A percentile compares a stretch with the other conserved stretches of the same genome.
Evolutionary conservation across 2,113 vertebrate genomes (phyloP).

Genomic region (Engystomops pustulosus): DNA sequence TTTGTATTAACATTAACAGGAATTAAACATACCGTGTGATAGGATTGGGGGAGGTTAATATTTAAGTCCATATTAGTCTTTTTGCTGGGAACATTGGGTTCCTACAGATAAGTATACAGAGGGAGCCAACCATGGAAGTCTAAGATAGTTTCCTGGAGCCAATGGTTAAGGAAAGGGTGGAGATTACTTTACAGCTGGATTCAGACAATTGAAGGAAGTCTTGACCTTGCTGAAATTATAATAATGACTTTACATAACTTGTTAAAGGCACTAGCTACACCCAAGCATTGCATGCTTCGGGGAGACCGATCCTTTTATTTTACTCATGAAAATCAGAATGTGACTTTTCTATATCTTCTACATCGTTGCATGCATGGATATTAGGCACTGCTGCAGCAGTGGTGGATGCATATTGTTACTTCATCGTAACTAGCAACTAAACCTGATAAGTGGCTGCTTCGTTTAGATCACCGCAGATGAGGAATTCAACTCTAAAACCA

Average conservation of each 20-base stretch:
- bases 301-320: conserved; percentile 27
- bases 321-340: conserved; percentile 26
- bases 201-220: conserved; percentile 60
- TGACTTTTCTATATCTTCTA: conserved; percentile 18
- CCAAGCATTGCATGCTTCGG: conserved; percentile 44
- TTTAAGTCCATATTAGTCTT: neutral
- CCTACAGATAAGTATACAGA: conserved; percentile 54
- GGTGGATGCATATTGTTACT: conserved; percentile 55
- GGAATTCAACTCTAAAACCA: conserved; percentile 54
- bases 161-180: conserved; percentile 58
- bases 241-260: conserved; percentile 58
- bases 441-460: conserved; percentile 60
- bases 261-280: conserved; percentile 53
- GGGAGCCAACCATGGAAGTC: conserved; percentile 57
- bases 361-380: conserved; percentile 46
- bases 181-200: conserved; percentile 57
- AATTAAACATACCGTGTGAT: neutral
- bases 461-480: conserved; percentile 57
- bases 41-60: conserved; percentile 37
- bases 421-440: conserved; percentile 52
- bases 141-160: conserved; percentile 59
- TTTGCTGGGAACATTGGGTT: conserved; percentile 35
- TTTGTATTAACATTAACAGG: neutral
- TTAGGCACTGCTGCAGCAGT: conserved; percentile 39
- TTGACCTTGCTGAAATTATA: conserved; percentile 59